These are phyloP conservation scores for Trachelus stipa DNA, from an alignment of 2,888 invertebrate genomes.

Conservation along the genomic window DNA sequence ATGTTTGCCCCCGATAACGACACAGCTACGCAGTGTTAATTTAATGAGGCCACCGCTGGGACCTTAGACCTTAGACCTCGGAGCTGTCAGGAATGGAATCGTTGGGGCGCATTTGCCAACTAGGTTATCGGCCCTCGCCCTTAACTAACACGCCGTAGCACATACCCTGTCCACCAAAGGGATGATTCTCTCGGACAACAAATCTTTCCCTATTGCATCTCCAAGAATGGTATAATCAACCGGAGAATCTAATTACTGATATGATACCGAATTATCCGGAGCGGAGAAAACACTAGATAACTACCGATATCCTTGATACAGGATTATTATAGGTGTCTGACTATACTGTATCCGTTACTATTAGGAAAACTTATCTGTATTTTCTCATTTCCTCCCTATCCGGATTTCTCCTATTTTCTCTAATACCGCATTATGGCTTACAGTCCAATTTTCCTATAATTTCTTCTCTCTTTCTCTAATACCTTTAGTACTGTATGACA, in stretches of 20 bases:
- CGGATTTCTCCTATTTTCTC: not conserved
- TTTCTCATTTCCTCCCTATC: not conserved
- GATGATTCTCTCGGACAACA: not conserved
- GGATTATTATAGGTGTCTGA: not conserved
- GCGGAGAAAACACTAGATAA: not conserved
- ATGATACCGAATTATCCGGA: not conserved
- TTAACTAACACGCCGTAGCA: not conserved
- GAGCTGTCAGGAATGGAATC: constrained; percentile 7
- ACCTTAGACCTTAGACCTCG: constrained; percentile 2
- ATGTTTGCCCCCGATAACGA: constrained; percentile 36
- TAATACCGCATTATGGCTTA: not conserved
- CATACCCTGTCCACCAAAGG: not conserved
- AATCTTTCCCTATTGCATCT: not conserved
- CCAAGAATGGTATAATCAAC: not conserved
- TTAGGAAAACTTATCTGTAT: not conserved
- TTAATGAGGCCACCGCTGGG: constrained; percentile 32
- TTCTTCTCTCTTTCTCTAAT: not conserved
- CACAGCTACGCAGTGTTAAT: constrained; percentile 32
- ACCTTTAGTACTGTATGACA: not conserved
- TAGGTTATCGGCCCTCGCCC: not conserved
- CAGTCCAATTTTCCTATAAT: not conserved
- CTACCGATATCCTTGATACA: not conserved
- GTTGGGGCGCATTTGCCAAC: not conserved
- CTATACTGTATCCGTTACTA: not conserved
- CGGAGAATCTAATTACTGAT: not conserved